phyloP scores from a whole-genome alignment of 2,888 invertebrate species.

The Eueremaeus valkanovi region DNA sequence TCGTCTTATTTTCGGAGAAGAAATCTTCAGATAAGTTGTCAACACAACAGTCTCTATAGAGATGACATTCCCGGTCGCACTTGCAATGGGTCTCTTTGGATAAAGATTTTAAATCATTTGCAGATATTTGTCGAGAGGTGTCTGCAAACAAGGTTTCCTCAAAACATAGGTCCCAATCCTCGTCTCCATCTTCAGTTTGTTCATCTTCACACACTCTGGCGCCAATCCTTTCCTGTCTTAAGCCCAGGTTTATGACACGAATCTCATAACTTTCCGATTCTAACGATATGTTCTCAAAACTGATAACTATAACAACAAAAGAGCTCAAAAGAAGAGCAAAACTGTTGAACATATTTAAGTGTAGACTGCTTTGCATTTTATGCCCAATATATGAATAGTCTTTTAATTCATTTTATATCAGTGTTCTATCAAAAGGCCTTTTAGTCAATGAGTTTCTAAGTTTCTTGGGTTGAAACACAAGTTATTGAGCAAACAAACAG shows the following conservation, averaged over 20 bases:
- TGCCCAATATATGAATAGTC: no score
- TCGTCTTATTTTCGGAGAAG: no score
- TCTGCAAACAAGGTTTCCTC: background rate
- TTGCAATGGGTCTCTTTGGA: background rate
- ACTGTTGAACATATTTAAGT: background rate
- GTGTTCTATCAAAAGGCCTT: background rate
- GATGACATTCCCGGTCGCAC: background rate
- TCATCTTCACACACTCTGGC: background rate
- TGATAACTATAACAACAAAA: background rate
- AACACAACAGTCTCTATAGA: background rate
- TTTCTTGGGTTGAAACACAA: background rate
- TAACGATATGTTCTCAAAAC: background rate
- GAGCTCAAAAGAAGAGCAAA: background rate
- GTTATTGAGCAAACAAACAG: conserved; percentile 5
- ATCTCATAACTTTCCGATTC: background rate
- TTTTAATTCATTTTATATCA: background rate
- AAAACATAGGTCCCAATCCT: conserved; percentile 1
- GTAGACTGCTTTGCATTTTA: background rate
- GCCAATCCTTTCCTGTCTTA: conserved; percentile 2
- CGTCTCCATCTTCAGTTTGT: background rate
- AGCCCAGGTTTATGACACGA: background rate
- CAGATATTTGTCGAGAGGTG: background rate
- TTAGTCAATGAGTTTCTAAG: background rate
- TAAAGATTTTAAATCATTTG: background rate
- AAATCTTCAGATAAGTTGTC: background rate